phyloP scores from a whole-genome alignment of 2,797 vertebrate species.

The Leptoclinus maculatus region DNA sequence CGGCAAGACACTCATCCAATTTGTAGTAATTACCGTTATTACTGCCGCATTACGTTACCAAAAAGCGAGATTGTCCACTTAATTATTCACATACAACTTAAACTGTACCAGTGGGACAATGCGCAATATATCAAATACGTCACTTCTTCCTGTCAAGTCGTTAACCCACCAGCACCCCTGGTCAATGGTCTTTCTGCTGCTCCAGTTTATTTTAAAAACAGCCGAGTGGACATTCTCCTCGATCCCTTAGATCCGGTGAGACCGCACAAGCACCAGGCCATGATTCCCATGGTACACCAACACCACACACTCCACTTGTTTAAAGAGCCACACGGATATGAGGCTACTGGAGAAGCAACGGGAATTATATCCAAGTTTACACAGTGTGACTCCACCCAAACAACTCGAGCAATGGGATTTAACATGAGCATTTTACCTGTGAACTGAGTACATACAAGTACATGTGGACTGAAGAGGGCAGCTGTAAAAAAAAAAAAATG shows the following conservation, averaged over 20 bases:
- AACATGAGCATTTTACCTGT: neutral
- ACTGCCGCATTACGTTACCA: slow-evolving; percentile 21
- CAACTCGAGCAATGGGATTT: slow-evolving; percentile 18
- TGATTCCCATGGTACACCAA: neutral
- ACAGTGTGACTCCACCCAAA: slow-evolving; percentile 61
- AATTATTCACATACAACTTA: neutral
- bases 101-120: neutral
- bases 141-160: neutral
- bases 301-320: slow-evolving; percentile 26
- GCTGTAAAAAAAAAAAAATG: slow-evolving; percentile 9
- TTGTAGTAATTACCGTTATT: neutral
- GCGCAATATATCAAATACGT: neutral
- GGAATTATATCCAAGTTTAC: slow-evolving; percentile 32
- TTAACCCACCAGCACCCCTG: neutral
- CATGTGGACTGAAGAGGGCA: neutral
- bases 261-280: neutral
- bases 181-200: slow-evolving; percentile 5
- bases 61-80: rapidly evolving
- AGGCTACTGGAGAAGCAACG: slow-evolving; percentile 1
- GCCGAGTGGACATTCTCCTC: slow-evolving; percentile 32
- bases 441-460: neutral
- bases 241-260: slow-evolving; percentile 27
- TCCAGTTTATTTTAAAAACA: slow-evolving; percentile 38
- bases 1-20: slow-evolving; percentile 7
- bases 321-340: slow-evolving; percentile 37